phyloP scores from a whole-genome alignment of 2,797 vertebrate species.

The Arnoldichthys spilopterus region DNA sequence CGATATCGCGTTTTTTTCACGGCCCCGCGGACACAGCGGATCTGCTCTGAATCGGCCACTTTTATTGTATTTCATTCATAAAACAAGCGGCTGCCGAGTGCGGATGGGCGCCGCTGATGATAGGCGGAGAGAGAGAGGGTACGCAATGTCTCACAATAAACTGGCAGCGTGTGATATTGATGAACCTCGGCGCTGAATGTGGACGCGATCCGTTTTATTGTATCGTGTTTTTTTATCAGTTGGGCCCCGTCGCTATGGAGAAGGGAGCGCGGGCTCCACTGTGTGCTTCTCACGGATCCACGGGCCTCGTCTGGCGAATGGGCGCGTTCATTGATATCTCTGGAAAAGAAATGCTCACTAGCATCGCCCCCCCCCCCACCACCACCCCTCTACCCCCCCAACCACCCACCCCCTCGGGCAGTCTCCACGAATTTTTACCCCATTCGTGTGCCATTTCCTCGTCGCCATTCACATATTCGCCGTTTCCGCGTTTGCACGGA shows the following conservation, averaged over 20 bases:
- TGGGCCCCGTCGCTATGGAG: conserved; percentile 57
- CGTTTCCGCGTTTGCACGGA: conserved; percentile 18
- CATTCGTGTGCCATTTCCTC: neutral
- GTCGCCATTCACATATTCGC: conserved; percentile 29
- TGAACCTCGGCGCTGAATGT: conserved; percentile 57
- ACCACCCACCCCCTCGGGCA: conserved; percentile 33
- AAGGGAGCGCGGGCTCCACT: conserved; percentile 47
- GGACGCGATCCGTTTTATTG: conserved; percentile 62
- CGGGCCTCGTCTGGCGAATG: conserved; percentile 75
- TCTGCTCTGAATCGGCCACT: conserved; percentile 64
- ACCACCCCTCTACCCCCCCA: conserved; percentile 30
- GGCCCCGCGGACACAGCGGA: conserved; percentile 38
- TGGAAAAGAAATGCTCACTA: conserved; percentile 73
- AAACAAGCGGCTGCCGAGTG: conserved; percentile 76
- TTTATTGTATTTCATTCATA: conserved; percentile 85
- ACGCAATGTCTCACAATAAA: conserved; percentile 61
- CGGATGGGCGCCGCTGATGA: conserved; percentile 57
- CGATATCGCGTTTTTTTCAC: conserved; percentile 59
- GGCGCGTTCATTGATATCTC: conserved; percentile 84
- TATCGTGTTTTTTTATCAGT: conserved; percentile 58
- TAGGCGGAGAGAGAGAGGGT: neutral
- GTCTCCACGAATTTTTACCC: conserved; percentile 49
- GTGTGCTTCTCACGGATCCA: conserved; percentile 49
- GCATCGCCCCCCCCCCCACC: conserved; percentile 62
- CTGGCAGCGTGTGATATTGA: conserved; percentile 45